Evolutionary conservation across 2,797 vertebrate genomes (phyloP).

Genomic region (Erpetoichthys calabaricus): DNA sequence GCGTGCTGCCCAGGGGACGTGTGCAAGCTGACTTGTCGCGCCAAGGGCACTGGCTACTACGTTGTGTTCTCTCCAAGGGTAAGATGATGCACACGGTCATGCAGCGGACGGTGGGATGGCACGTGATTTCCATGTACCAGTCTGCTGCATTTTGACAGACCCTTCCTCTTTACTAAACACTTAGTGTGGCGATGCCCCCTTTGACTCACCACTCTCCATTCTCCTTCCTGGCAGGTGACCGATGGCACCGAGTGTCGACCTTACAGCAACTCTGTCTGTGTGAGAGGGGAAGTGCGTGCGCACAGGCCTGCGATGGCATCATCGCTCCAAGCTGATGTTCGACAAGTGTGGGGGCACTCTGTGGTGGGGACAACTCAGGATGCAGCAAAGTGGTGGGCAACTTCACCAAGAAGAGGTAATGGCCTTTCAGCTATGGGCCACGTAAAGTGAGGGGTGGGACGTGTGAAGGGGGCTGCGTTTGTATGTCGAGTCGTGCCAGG

Average conservation of each 20-base stretch:
- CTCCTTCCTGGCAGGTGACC: slow-evolving; percentile 34
- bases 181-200: background rate
- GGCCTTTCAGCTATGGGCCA: background rate
- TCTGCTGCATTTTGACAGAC: slow-evolving; percentile 1
- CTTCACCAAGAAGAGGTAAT: slow-evolving; percentile 87
- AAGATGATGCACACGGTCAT: slow-evolving; percentile 22
- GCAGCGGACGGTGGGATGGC: background rate
- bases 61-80: slow-evolving; percentile 95
- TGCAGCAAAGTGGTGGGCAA: slow-evolving; percentile 80
- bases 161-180: background rate
- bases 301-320: slow-evolving; percentile 82
- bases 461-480: too few species aligned
- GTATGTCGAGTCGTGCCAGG: too few species aligned
- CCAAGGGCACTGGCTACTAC: slow-evolving; percentile 91
- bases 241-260: slow-evolving; percentile 85
- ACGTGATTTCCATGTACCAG: too few species aligned
- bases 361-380: slow-evolving; percentile 81
- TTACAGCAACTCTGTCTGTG: slow-evolving; percentile 83
- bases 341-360: slow-evolving; percentile 90
- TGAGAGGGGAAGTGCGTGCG: slow-evolving; percentile 84
- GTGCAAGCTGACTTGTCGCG: slow-evolving; percentile 89
- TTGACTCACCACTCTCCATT: background rate
- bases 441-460: too few species aligned
- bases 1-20: slow-evolving; percentile 78
- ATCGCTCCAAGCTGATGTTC: slow-evolving; percentile 86